Conservation (phyloP, 2,888 invertebrate species). For the Molanna angustata region DNA sequence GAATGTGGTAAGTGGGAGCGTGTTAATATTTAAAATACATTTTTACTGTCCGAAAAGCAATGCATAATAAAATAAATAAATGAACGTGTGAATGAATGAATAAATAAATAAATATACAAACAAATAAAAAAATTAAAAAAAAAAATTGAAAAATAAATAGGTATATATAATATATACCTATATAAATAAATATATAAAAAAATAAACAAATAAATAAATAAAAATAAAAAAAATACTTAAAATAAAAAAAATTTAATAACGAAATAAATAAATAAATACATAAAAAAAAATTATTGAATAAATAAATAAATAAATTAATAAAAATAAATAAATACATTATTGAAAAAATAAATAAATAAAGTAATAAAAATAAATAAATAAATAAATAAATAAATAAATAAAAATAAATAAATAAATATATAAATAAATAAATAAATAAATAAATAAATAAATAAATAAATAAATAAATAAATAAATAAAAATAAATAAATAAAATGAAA, state of each 20-base stretch:
- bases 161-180: too few relatives aligned
- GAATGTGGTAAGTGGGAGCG: too few relatives aligned
- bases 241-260: too few relatives aligned
- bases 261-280: neutral
- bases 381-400: neutral
- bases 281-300: neutral
- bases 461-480: neutral
- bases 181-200: neutral
- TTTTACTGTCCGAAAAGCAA: too few relatives aligned
- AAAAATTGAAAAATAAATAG: too few relatives aligned
- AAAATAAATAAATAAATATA: neutral
- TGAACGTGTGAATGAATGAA: too few relatives aligned
- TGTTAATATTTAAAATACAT: too few relatives aligned
- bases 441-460: neutral
- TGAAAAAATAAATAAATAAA: neutral
- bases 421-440: neutral
- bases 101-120: too few relatives aligned
- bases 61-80: too few relatives aligned
- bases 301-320: neutral
- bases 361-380: neutral
- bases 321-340: neutral
- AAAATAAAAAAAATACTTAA: too few relatives aligned
- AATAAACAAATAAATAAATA: neutral
- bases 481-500: neutral
- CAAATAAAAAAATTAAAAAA: too few relatives aligned